Base-by-base conservation (phyloP, 2,888 invertebrate genomes). In the Podotricha telesiphe region DNA sequence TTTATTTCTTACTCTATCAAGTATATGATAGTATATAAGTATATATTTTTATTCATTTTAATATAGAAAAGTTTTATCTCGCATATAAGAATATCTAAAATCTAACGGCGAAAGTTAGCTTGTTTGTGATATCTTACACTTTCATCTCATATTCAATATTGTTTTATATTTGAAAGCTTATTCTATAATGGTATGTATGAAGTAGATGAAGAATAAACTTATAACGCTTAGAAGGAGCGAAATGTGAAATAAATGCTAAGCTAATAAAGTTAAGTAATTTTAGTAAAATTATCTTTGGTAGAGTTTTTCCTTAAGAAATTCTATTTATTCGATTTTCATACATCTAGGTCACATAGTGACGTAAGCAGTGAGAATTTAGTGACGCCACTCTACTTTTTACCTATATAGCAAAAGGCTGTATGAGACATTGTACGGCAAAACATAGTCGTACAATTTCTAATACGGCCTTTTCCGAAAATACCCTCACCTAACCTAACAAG, bases 21-120 rank as follows among this genome's bases (percentile, higher is more conserved):
- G 40, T 40, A 40, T 58, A 42, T n/a, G 20, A 20, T 37, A 19
- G 10, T 6, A 2, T 28, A 28, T 28, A 28, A 28, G 37, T n/a
- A n/a, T 40, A 42, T 58, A 42, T 40, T 42, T 58, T 20, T 8
- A 58, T 58, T 22, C 42, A 59, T 59, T 22, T 58, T 45, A 11
- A 20, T 45, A n/a, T 8, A 20, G 58, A 20, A 56, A 56, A 20
- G 7, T 58, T 58, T 58, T 42, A 40, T 20, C 28, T 53, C n/a
- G n/a, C 53, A 20, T 28, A 28, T 42, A 58, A 37, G 15, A 59
- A 20, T 59, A 59, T 59, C 20, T n/a, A 20, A 22, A 45, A 59
- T 45, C n/a, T 22, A 59, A 59, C 59, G 15, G 59, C 42, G n/a
- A 59, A 45, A 59, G 22, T 59, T 59, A n/a, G n/a, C 45, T 59